Base-by-base conservation (phyloP, 2,113 vertebrate genomes). In the Myrmecobius fasciatus region DNA sequence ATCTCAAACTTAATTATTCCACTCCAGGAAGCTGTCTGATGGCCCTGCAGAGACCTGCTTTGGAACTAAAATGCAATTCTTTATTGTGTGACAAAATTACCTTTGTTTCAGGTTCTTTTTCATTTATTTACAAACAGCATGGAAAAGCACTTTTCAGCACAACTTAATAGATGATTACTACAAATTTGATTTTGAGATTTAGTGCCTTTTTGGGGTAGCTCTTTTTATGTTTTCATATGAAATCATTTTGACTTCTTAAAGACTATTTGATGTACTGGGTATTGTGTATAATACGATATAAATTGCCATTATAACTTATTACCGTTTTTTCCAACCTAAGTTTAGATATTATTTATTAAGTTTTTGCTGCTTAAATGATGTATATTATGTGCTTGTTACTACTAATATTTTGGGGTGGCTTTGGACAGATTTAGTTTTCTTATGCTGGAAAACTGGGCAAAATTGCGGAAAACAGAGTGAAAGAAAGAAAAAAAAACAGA, bases 1-100 rank as follows among this genome's bases (percentile, higher is more conserved):
- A 96, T 98, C 96, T 97, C 83, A 97, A 96, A 97, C 95, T 98
- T 98, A 97, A 98, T 98, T 98, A 98, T 98, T 97, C 96, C 96
- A 96, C 97, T 96, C 96, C 93, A 96, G 97, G 95, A 97, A 98
- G 92, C 97, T 53, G 67, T 98, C 95, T 96, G 96, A 96, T 96
- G 88, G 96, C 91, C 92, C 92, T 95, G 83, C 54, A 95, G 98
- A 97, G 96, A 95, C 93, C 88, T 94, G 91, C 94, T 96, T 97
- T 96, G 92, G 49, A 56, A 95, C 94, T 95, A 92, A 97, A 96
- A 96, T 94, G 48, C 91, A 96, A 75, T 97, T n/a, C 94, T 89
- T 96, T 96, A 91, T 94, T 96, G 56, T 93, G 67, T 97, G 94
- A 97, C 94, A 92, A 96, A 96, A 96, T 97, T 95, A 97, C 60